Percentiles rank a stretch among this genome's conserved stretches.
phyloP scores from a whole-genome alignment of 2,797 vertebrate species.

The Hippocampus kuda region DNA sequence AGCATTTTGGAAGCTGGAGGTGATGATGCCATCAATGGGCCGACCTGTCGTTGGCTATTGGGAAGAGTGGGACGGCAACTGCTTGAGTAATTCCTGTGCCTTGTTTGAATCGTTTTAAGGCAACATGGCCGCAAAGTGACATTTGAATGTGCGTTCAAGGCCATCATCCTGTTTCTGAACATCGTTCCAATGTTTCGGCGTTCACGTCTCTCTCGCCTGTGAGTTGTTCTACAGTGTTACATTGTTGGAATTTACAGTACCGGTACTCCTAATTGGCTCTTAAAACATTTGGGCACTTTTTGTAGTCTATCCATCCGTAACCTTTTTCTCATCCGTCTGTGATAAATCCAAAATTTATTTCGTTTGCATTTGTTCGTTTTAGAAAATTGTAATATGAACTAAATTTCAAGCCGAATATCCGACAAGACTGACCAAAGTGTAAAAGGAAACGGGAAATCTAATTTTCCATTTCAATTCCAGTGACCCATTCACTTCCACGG shows the following conservation, averaged over 20 bases:
- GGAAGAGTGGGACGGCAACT: not conserved
- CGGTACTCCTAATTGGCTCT: not conserved
- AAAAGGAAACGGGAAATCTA: not conserved
- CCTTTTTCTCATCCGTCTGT: not conserved
- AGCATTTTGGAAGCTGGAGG: not conserved
- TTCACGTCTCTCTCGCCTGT: not conserved
- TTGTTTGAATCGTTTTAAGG: slow-evolving; percentile 2
- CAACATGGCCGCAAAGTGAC: slow-evolving; percentile 2
- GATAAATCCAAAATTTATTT: not conserved
- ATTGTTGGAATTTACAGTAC: not conserved
- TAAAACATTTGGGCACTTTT: not conserved
- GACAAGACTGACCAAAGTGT: not conserved
- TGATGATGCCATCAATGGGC: not conserved
- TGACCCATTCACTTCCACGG: too few relatives aligned
- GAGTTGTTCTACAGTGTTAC: not conserved
- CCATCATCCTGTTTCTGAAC: slow-evolving; percentile 8
- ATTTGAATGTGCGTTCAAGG: slow-evolving; percentile 3
- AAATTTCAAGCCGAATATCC: not conserved
- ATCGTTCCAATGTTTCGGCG: slow-evolving; percentile 23
- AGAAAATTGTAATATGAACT: too few relatives aligned
- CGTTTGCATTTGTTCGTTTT: not conserved
- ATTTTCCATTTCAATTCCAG: not conserved
- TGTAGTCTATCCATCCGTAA: not conserved
- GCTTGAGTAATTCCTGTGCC: too few relatives aligned
- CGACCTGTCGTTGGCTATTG: not conserved